These are phyloP conservation scores for Leuciscus idus DNA, from an alignment of 2,113 vertebrate genomes.

Conservation along the genomic window DNA sequence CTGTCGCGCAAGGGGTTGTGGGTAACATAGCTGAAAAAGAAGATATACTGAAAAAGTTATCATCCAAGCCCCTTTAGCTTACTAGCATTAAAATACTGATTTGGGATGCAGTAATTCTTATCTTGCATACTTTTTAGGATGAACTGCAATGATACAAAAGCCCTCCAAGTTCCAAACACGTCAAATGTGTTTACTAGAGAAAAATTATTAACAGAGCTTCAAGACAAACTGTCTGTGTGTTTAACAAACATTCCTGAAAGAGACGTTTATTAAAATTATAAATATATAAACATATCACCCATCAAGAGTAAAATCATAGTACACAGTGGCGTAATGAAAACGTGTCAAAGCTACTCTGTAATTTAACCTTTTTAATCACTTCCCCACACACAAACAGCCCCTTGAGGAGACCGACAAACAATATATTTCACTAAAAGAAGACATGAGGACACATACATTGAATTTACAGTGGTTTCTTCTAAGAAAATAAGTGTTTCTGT, in stretches of 20 bases:
- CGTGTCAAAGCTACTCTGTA: conserved; percentile 39
- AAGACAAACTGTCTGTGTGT: not conserved
- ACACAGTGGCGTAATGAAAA: not conserved
- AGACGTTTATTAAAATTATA: conserved; percentile 1
- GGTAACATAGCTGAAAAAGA: not conserved
- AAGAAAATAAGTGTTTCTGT: conserved; percentile 43
- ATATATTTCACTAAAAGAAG: conserved; percentile 43
- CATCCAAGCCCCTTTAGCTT: not conserved
- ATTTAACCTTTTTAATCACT: conserved; percentile 52
- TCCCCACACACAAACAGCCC: conserved; percentile 29
- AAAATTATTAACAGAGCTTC: conserved; percentile 13
- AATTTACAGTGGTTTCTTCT: conserved; percentile 44
- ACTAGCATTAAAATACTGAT: not conserved
- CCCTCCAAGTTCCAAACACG: not conserved
- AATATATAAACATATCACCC: conserved; percentile 11
- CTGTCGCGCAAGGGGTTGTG: not conserved
- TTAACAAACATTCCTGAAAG: conserved; percentile 3
- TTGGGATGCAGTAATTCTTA: not conserved
- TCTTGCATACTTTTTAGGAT: not conserved
- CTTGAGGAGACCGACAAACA: not conserved
- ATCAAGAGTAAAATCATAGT: conserved; percentile 16
- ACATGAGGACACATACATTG: conserved; percentile 36
- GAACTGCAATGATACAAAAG: not conserved
- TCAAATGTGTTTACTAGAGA: conserved; percentile 1
- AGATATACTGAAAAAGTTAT: not conserved